These are phyloP conservation scores for Neomorphus geoffroyi DNA, from an alignment of 2,797 vertebrate genomes.

Conservation along the genomic window DNA sequence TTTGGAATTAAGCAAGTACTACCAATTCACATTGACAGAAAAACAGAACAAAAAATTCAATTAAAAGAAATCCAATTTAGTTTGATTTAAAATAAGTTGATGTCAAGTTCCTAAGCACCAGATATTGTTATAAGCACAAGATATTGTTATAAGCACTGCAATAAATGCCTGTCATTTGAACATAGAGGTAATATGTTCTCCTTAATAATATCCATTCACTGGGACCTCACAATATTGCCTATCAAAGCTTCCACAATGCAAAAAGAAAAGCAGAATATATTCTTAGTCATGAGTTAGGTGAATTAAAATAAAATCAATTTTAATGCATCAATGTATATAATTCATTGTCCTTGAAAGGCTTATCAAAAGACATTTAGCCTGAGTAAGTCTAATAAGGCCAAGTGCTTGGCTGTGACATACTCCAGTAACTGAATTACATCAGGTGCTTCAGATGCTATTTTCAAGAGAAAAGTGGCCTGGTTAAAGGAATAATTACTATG, in stretches of 20 bases:
- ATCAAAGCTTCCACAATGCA: neutral
- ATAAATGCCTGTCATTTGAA: neutral
- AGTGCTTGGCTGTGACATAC: neutral
- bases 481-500: constrained; percentile 11
- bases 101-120: neutral
- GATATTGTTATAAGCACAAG: too few species aligned
- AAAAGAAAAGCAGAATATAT: neutral
- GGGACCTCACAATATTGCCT: neutral
- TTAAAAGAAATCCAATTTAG: neutral
- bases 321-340: neutral
- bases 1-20: neutral
- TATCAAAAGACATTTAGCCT: neutral
- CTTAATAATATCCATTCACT: neutral
- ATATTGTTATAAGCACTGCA: neutral
- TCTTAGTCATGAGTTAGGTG: neutral
- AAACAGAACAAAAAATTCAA: neutral
- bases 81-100: neutral
- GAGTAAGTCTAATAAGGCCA: neutral
- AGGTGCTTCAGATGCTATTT: neutral
- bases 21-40: neutral
- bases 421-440: neutral
- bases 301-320: constrained; percentile 36
- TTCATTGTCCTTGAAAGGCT: neutral
- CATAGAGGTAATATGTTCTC: neutral
- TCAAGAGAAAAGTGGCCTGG: neutral